Evolutionary conservation across 2,113 vertebrate species (phyloP), one percentile per base, ranked within the genome.

Genomic region (Canis aureus): DNA sequence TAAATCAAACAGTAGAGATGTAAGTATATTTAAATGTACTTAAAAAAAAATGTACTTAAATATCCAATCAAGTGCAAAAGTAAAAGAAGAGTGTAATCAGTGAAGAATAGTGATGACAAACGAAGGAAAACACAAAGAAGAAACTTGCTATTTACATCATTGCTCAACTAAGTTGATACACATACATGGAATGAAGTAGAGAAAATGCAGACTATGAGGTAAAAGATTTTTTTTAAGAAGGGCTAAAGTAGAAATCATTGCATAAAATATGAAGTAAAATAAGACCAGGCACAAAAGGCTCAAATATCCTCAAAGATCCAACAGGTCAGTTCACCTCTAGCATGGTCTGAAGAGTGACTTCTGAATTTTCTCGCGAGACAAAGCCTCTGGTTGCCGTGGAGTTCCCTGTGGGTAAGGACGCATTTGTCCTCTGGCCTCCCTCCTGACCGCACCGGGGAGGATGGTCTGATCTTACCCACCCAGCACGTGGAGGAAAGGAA

Each of bases 21-120:
- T 29, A 64, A 81, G 62, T 76, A 87, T 86, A 73, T 67, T 69
- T 89, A 85, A 95, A 60, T 90, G 22, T 80, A 66, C 69, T 91
- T 94, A 94, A 93, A 69, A 38, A 38, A 38, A 85, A 95, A 60
- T 90, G 22, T 80, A 66, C 69, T 91, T 94, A 94, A 93, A 69
- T 81, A 62, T 93, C 88, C 86, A 64, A 87, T 89, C 17, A 93
- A 82, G 38, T 83, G 5, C 67, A 83, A 60, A 87, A 60, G 49
- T 89, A 76, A 84, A 91, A 71, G 53, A 95, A 94, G 11, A 83
- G 83, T 76, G 12, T 53, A 43, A 91, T 59, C 74, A 84, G 66
- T 88, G 64, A 78, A 91, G 90, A 69, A 79, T 51, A 66, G 20
- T 90, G 35, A 82, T 89, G 53, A 60, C 20, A 91, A 84, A 27